Percentiles rank a stretch among this genome's conserved stretches.
phyloP scores from a whole-genome alignment of 2,888 invertebrate genomes.

The Megalurothrips usitatus region DNA sequence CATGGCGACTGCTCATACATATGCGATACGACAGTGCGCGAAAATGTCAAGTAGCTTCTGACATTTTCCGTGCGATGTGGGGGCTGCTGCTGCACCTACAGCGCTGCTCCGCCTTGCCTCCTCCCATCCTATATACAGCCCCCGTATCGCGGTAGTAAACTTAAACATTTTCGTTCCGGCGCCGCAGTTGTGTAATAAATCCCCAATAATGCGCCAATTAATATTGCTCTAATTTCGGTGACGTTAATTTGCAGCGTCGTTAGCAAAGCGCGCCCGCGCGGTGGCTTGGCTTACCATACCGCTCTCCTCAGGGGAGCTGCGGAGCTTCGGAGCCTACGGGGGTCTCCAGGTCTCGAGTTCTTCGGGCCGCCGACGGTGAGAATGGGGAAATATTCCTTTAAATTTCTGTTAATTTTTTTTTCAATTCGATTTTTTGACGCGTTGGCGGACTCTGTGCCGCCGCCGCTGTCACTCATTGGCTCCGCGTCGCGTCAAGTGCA shows the following conservation, averaged over 20 bases:
- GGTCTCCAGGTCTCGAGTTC: background rate
- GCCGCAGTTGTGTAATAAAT: background rate
- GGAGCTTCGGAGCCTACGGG: background rate
- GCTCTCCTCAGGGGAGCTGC: no score
- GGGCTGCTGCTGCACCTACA: background rate
- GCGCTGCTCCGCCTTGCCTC: background rate
- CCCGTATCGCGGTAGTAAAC: background rate
- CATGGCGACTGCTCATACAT: background rate
- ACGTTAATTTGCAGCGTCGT: background rate
- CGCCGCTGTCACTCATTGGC: background rate
- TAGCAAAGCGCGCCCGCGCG: background rate
- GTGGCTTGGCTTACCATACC: background rate
- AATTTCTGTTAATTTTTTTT: no score
- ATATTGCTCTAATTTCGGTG: background rate
- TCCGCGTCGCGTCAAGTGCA: no score
- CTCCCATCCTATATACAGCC: background rate
- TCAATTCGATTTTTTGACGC: no score
- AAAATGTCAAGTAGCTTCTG: constrained; percentile 12
- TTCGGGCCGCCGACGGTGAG: background rate
- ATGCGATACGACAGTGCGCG: background rate
- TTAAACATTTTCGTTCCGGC: no score
- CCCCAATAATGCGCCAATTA: background rate
- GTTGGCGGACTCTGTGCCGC: no score
- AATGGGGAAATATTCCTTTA: no score
- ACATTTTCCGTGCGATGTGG: background rate